Evolutionary conservation across 2,888 invertebrate genomes (phyloP).

Genomic region (Oscheius myriophilus): DNA sequence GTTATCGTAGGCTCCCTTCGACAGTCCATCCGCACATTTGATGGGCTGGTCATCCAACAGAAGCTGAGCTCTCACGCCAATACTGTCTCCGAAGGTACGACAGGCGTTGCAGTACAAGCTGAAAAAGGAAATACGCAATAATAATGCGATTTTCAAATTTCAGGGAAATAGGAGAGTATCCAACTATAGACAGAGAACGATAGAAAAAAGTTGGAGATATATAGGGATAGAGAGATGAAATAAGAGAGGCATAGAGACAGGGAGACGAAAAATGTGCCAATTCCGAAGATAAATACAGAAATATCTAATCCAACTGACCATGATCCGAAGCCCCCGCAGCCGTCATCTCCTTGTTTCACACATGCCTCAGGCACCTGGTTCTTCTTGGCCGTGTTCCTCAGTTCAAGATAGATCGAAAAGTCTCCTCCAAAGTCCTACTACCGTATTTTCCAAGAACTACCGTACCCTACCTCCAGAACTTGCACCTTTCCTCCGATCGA

Average conservation of each 20-base stretch:
- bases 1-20: slow-evolving; percentile 66
- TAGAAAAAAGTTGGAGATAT: no score
- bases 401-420: slow-evolving; percentile 67
- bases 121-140: slow-evolving; percentile 18
- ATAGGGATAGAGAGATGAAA: no score
- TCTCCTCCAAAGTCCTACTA: slow-evolving; percentile 67
- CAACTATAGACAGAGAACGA: no score
- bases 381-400: slow-evolving; percentile 65
- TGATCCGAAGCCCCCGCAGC: slow-evolving; percentile 67
- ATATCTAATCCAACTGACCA: slow-evolving; percentile 51
- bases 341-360: slow-evolving; percentile 59
- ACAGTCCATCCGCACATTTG: slow-evolving; percentile 62
- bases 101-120: slow-evolving; percentile 70
- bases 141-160: neutral
- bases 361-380: slow-evolving; percentile 67
- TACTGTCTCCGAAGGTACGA: slow-evolving; percentile 58
- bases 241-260: no score
- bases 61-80: slow-evolving; percentile 66
- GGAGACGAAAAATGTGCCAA: no score
- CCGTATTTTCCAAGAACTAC: neutral
- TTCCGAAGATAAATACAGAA: no score
- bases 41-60: slow-evolving; percentile 65
- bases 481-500: slow-evolving; percentile 66
- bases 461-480: slow-evolving; percentile 50
- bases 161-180: no score